A percentile compares a stretch with the other conserved stretches of the same genome.
These are phyloP conservation scores for Macrostomum cliftonense DNA, from an alignment of 2,888 invertebrate species.

Conservation along the genomic window DNA sequence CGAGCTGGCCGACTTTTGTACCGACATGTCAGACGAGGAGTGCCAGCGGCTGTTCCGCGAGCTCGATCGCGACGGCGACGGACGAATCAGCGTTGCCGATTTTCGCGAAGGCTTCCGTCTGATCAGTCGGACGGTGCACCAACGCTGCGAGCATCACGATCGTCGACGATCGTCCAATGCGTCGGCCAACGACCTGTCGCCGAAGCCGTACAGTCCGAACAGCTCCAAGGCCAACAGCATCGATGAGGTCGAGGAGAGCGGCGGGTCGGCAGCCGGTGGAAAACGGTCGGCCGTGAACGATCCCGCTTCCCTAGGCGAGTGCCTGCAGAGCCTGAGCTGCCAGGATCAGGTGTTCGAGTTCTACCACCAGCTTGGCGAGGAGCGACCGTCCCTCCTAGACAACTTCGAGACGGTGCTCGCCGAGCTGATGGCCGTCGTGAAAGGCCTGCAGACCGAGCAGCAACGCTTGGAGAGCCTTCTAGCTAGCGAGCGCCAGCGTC, in stretches of 20 bases:
- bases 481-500: too few species aligned
- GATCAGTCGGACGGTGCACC: constrained; percentile 5
- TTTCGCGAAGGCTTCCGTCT: constrained; percentile 40
- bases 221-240: too few species aligned
- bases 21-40: constrained; percentile 38
- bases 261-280: too few species aligned
- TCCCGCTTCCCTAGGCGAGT: too few species aligned
- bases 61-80: constrained; percentile 43
- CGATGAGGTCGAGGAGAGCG: too few species aligned
- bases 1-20: constrained; percentile 38
- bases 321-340: constrained; percentile 22
- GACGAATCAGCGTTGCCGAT: constrained; percentile 41
- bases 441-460: not conserved
- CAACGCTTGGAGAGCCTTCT: not conserved
- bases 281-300: too few species aligned
- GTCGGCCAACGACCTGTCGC: too few species aligned
- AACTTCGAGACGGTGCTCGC: constrained; percentile 43
- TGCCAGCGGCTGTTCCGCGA: constrained; percentile 41
- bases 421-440: constrained; percentile 42
- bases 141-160: not conserved
- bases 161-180: too few species aligned
- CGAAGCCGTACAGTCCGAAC: too few species aligned
- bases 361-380: constrained; percentile 41
- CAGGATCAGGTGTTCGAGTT: constrained; percentile 42
- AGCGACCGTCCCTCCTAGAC: constrained; percentile 38